These are phyloP conservation scores for Chouioia cunea DNA, from an alignment of 2,888 invertebrate genomes.

Conservation along the genomic window DNA sequence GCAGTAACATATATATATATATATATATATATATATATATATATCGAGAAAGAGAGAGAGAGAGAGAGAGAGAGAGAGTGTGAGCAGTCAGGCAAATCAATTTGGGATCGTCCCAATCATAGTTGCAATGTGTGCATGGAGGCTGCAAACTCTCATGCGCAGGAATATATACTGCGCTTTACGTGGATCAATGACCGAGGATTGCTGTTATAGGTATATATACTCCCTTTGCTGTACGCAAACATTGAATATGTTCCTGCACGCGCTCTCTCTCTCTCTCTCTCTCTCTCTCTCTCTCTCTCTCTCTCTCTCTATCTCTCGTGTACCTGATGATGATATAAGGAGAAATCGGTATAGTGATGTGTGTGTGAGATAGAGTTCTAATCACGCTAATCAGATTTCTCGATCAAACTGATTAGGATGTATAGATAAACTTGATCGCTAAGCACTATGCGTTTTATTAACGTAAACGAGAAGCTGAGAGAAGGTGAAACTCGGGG, in stretches of 20 bases:
- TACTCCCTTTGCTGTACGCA: not conserved
- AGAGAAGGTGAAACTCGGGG: slow-evolving; percentile 37
- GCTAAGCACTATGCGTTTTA: slow-evolving; percentile 34
- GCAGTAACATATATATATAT: no score
- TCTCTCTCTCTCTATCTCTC: not conserved
- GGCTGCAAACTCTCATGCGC: no score
- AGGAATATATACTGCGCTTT: not conserved
- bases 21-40: no score
- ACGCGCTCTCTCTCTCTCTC: slow-evolving; percentile 6
- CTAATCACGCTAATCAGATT: no score
- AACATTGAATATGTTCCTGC: not conserved
- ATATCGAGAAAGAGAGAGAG: no score
- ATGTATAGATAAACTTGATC: no score
- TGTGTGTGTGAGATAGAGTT: no score
- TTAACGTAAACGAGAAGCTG: slow-evolving; percentile 44
- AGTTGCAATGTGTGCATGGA: not conserved
- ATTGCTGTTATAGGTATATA: not conserved
- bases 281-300: slow-evolving; percentile 9
- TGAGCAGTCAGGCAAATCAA: no score
- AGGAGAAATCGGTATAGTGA: not conserved
- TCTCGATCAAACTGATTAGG: no score
- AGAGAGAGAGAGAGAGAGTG: no score
- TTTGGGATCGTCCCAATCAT: no score
- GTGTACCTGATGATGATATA: not conserved
- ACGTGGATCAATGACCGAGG: slow-evolving; percentile 36